Conservation (phyloP, 1,140 invertebrate species). For the Leptopilina clavipes region DNA sequence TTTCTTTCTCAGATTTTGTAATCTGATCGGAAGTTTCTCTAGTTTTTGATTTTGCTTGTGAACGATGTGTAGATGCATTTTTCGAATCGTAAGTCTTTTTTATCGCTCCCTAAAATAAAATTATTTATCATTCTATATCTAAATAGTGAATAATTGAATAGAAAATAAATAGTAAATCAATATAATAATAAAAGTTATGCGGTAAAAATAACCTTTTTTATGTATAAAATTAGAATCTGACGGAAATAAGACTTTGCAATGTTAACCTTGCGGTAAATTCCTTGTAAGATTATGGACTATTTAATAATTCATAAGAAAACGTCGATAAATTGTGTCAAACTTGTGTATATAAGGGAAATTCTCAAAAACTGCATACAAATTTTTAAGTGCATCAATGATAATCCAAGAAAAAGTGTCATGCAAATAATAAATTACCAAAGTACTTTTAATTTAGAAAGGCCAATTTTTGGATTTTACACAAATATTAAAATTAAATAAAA, state of each 20-base stretch:
- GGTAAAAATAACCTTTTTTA: neutral
- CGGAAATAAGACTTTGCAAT: neutral
- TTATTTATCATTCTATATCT: neutral
- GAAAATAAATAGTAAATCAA: too few relatives aligned
- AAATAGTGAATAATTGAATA: too few relatives aligned
- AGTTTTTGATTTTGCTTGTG: conserved; percentile 46
- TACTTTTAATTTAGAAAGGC: neutral
- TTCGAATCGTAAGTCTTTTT: conserved; percentile 53
- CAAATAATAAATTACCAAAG: neutral
- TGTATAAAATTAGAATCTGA: neutral
- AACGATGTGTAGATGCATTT: conserved; percentile 43
- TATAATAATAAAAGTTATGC: neutral
- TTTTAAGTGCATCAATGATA: neutral
- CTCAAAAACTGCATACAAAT: neutral
- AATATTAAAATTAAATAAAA: neutral
- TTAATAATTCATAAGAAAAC: conserved; percentile 38
- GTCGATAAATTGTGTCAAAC: conserved; percentile 53
- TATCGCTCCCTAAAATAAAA: conserved; percentile 12
- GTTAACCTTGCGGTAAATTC: conserved; percentile 22
- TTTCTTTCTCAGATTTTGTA: conserved; percentile 35
- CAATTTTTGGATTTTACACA: neutral
- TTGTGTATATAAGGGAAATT: conserved; percentile 10
- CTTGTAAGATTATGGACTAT: neutral
- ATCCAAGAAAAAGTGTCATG: neutral
- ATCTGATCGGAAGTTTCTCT: conserved; percentile 25